Percentiles rank a stretch among this genome's conserved stretches.
These are phyloP conservation scores for Coranthus polyacanthus DNA, from an alignment of 2,797 vertebrate species.

Conservation along the genomic window DNA sequence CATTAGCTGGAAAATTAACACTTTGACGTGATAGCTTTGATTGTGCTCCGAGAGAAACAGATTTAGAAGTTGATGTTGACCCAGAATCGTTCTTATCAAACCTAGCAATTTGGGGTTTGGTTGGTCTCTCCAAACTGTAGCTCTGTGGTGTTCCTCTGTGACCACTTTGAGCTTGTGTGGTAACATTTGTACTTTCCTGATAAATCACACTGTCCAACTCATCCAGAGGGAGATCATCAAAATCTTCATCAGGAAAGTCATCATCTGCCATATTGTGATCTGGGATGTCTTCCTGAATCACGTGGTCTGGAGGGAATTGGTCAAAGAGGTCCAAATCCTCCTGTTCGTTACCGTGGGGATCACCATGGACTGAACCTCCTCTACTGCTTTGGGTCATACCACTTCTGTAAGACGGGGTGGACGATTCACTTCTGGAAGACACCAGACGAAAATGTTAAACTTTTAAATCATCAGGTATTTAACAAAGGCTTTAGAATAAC, in stretches of 20 bases:
- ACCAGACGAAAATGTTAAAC: not conserved
- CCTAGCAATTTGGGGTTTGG: constrained; percentile 24
- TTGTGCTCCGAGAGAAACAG: constrained; percentile 11
- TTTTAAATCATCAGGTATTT: not conserved
- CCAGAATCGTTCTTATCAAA: constrained; percentile 18
- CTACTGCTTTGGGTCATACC: constrained; percentile 33
- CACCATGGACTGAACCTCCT: constrained; percentile 27
- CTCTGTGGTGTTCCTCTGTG: constrained; percentile 25
- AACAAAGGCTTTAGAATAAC: not conserved
- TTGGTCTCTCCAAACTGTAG: not conserved
- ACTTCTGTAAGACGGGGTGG: constrained; percentile 22
- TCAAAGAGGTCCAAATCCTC: constrained; percentile 19
- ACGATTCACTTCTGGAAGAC: constrained; percentile 61
- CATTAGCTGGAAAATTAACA: not conserved
- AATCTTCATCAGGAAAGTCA: constrained; percentile 84
- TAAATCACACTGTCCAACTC: constrained; percentile 87
- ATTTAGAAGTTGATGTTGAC: constrained; percentile 3
- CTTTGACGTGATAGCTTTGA: constrained; percentile 4
- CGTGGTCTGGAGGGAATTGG: not conserved
- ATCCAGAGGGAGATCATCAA: constrained; percentile 89
- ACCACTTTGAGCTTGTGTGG: constrained; percentile 34
- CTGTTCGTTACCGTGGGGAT: constrained; percentile 4
- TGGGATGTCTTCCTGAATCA: constrained; percentile 30
- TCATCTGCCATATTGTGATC: constrained; percentile 35
- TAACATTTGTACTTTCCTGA: constrained; percentile 71